Evolutionary conservation across 2,113 vertebrate genomes (phyloP), one percentile per base, ranked within the genome.

Genomic region (Upupa epops): DNA sequence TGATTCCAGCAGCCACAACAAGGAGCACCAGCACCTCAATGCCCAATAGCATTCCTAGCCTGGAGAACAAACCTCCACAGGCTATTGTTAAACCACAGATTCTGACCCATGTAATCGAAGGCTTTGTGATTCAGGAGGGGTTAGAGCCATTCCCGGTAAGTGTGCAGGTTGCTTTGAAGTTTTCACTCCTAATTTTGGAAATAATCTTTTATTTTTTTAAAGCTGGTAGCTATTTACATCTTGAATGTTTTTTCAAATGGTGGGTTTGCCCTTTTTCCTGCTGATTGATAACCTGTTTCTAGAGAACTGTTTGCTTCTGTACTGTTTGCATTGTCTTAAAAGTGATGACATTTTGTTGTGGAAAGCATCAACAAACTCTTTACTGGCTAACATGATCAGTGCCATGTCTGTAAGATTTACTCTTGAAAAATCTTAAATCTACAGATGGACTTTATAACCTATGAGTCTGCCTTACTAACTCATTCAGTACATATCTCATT

Each of bases 111-210:
- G 98, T 99, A 88, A 99, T 99, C 37, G 99, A 99, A 94, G 99
- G 99, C 20, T 99, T 99, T 88, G 98, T 99, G 89, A 99, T 99
- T 96, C 99, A 99, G 97, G 99, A 99, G 87, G 99, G 99, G 3
- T 97, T 99, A 64, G 98, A 99, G 49, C 99, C 99, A 0, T 99
- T 99, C 96, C 99, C 99, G 96, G 99, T 99, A 98, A 96, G 98
- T 92, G 72, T 46, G 10, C 83, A 92, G 74, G 55, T 78, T 32
- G 20, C 60, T 37, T 9, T 29, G 40, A 73, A 10, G 68, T 21
- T 83, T 83, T 69, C 79, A 24, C 51, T 76, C 17, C 28, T 79
- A 5, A 42, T 37, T 65, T 79, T 80, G 61, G 31, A 94, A 86
- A 26, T 11, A n/a, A 46, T 15, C 13, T 82, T 0, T 19, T 87